Evolutionary conservation across 1,140 invertebrate genomes (phyloP), one percentile per base, ranked within the genome.

Genomic region (Bombus cullumanus): DNA sequence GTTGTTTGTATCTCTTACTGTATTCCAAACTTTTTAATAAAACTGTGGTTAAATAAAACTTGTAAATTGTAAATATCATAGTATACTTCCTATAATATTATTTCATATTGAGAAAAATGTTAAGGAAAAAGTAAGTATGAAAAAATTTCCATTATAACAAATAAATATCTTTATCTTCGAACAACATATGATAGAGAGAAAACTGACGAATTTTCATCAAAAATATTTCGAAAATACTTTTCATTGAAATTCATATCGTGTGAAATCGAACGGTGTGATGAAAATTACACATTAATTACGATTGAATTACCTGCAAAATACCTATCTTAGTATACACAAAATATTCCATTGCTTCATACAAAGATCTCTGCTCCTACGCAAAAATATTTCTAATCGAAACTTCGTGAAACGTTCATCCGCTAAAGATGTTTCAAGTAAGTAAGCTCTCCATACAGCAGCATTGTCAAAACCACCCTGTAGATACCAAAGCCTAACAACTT

Each of bases 391-490:
- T 76, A 75, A 77, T 6, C 8, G n/a, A 34, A 68, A 34, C 31
- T 22, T 64, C 74, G 81, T 77, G 81, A 83, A 83, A 57, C 34
- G 37, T 69, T 39, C 75, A n/a, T 47, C 82, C n/a, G 57, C 64
- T 83, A 83, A 78, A 47, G 4, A n/a, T 71, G 10, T 13, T 57
- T 31, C 88, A 89, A 89, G 88, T 89, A 88, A 89, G 88, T 89
- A 88, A 86, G 73, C 62, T 78, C 68, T 59, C 69, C 39, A 89
- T 88, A 53, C 37, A 88, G 86, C 53, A 72, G 22, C 78, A 25
- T 73, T 47, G 18, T 31, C 15, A 39, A 4, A 3, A n/a, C 6
- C 57, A n/a, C 34, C 4, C 28, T 39, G 1, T 34, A 34, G 31
- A 10, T 69, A 43, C 37, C 64, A 57, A 68, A 66, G 31, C 41